Evolutionary conservation across 2,113 vertebrate genomes (phyloP).

Genomic region (Fulmarus glacialis): DNA sequence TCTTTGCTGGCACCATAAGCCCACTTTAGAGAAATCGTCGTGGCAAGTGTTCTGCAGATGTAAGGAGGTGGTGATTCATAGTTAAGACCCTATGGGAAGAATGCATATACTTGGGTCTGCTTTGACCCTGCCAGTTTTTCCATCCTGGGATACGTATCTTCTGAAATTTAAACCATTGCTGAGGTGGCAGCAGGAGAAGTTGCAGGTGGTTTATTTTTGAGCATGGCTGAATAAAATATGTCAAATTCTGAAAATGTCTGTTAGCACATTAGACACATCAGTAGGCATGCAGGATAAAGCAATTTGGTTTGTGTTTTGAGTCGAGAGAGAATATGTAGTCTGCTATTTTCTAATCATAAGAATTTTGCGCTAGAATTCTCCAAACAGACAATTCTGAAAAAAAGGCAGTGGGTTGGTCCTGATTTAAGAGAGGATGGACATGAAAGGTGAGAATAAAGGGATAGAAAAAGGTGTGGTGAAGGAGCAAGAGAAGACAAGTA

Average conservation of each 20-base stretch:
- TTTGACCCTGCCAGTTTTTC: neutral
- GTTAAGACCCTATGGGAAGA: neutral
- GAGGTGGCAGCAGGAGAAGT: neutral
- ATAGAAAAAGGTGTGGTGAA: neutral
- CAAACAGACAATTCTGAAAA: neutral
- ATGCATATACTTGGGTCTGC: neutral
- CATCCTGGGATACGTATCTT: neutral
- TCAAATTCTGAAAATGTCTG: neutral
- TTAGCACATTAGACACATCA: neutral
- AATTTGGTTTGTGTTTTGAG: neutral
- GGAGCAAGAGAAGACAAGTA: neutral
- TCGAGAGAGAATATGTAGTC: neutral
- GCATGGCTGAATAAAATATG: neutral
- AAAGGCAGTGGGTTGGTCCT: neutral
- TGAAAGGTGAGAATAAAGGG: neutral
- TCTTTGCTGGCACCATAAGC: neutral
- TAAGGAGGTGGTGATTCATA: neutral
- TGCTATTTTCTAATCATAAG: neutral
- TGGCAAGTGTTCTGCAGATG: neutral
- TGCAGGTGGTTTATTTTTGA: neutral
- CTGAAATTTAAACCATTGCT: neutral
- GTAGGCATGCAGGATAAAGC: neutral
- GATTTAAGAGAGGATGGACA: neutral
- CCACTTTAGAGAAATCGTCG: neutral
- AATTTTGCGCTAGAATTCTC: neutral